Evolutionary conservation across 2,113 vertebrate species (phyloP).

Genomic region (Dasypus novemcinctus): DNA sequence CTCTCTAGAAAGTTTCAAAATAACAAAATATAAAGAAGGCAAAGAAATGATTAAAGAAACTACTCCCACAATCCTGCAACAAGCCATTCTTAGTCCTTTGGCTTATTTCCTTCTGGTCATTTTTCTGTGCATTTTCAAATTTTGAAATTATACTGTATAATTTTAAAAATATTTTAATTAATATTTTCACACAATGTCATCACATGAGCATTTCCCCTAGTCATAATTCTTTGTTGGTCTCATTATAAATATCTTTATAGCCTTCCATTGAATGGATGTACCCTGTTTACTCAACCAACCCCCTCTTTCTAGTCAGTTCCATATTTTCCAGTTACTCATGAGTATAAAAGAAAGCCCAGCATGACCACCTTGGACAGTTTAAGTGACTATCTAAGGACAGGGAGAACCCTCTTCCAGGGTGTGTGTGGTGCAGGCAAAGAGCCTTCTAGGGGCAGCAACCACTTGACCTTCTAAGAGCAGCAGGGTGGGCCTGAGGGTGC

Average conservation of each 20-base stretch:
- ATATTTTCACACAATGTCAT: background rate
- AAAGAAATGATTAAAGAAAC: background rate
- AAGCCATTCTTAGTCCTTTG: too few species aligned
- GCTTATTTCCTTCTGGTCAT: too few species aligned
- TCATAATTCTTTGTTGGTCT: background rate
- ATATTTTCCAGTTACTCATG: background rate
- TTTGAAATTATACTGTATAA: background rate
- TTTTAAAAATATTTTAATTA: constrained; percentile 5
- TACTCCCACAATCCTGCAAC: too few species aligned
- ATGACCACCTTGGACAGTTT: background rate
- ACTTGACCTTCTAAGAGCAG: too few species aligned
- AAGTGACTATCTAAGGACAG: background rate
- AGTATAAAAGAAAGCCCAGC: background rate
- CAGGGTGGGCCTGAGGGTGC: background rate
- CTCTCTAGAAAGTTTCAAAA: background rate
- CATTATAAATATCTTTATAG: background rate
- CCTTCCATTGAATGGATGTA: background rate
- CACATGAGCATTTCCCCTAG: background rate
- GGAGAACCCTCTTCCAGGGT: background rate
- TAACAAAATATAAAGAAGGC: background rate
- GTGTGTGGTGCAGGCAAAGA: background rate
- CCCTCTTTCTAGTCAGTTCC: background rate
- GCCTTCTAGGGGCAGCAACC: background rate
- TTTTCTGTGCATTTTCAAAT: too few species aligned
- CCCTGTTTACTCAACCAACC: background rate